Percentiles rank a stretch among this genome's conserved stretches.
Evolutionary conservation across 2,797 vertebrate species (phyloP).

Genomic region (Acestrorhynchus altus): DNA sequence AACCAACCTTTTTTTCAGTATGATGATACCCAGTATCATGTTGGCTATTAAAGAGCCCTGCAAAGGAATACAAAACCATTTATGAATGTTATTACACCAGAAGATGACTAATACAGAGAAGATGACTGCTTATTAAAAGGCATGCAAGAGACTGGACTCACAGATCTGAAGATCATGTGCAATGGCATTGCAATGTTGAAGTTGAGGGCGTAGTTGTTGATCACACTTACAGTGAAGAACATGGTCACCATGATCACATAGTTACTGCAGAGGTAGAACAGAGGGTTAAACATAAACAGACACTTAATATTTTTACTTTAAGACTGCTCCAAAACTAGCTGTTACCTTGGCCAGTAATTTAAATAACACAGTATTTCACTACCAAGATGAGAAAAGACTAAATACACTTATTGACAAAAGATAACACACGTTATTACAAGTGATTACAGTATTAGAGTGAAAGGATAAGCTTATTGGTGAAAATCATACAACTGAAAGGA

Average conservation of each 20-base stretch:
- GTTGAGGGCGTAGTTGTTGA: conserved; percentile 98
- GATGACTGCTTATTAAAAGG: neutral
- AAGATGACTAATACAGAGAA: neutral
- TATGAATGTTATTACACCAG: conserved; percentile 24
- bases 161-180: conserved; percentile 99
- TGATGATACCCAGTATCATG: conserved; percentile 94
- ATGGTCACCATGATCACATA: conserved; percentile 96
- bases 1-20: conserved; percentile 93
- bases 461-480: too few relatives aligned
- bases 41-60: conserved; percentile 97
- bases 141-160: conserved; percentile 70
- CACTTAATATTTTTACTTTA: neutral
- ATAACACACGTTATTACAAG: too few relatives aligned
- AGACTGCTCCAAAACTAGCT: too few relatives aligned
- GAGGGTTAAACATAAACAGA: neutral
- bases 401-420: too few relatives aligned
- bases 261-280: conserved; percentile 73
- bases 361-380: too few relatives aligned
- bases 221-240: conserved; percentile 97
- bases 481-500: too few relatives aligned
- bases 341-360: too few relatives aligned
- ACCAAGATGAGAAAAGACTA: too few relatives aligned
- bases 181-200: conserved; percentile 96
- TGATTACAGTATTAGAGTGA: too few relatives aligned
- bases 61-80: conserved; percentile 35